phyloP scores from a whole-genome alignment of 2,888 invertebrate genomes.

The Tetranychus piercei region DNA sequence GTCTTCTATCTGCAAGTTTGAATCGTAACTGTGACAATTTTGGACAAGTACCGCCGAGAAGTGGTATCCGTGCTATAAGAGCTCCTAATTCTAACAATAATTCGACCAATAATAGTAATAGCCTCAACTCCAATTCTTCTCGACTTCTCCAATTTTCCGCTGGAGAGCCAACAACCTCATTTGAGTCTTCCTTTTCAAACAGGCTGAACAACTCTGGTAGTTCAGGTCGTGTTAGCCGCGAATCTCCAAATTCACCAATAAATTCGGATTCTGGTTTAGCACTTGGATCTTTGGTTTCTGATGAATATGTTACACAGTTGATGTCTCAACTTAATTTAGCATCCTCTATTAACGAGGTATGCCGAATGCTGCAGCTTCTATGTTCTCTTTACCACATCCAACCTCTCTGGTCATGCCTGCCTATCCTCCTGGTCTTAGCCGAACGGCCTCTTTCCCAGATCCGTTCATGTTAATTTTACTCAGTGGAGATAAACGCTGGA shows the following conservation, averaged over 20 bases:
- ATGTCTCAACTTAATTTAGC: conserved; percentile 9
- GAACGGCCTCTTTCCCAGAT: neutral
- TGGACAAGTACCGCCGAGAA: conserved; percentile 8
- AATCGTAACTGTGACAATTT: neutral
- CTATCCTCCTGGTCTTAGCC: neutral
- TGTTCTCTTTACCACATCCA: conserved; percentile 1
- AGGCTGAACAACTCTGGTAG: neutral
- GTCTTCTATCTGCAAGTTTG: neutral
- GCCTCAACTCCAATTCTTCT: neutral
- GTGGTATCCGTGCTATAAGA: conserved; percentile 11
- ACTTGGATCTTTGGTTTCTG: neutral
- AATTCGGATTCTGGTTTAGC: conserved; percentile 10
- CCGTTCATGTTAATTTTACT: neutral
- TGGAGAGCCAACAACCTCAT: neutral
- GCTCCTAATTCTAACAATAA: neutral
- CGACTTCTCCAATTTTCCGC: neutral
- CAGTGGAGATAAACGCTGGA: conserved; percentile 11
- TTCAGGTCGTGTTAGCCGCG: neutral
- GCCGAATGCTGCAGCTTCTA: neutral
- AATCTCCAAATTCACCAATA: neutral
- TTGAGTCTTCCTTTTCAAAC: neutral
- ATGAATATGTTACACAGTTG: neutral
- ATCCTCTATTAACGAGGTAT: neutral
- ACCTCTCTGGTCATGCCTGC: neutral
- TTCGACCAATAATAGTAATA: neutral